Evolutionary conservation across 2,888 invertebrate genomes (phyloP), one percentile per base, ranked within the genome.

Genomic region (Tricholauxania praeusta): DNA sequence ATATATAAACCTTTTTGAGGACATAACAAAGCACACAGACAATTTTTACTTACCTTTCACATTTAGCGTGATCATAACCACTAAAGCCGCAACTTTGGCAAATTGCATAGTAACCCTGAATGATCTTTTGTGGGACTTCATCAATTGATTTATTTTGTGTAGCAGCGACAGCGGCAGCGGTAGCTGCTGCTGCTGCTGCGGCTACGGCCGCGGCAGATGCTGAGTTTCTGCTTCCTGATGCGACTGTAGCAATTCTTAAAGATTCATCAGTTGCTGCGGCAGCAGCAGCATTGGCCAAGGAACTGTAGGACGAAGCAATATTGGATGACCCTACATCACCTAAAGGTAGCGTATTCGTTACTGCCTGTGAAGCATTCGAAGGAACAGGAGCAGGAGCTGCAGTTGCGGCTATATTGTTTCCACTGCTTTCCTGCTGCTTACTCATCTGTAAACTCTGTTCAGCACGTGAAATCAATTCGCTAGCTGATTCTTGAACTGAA

Each of bases 51-150:
- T 59, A 70, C 70, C 70, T 88, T 86, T 93, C 91, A 87, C 96
- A 96, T 75, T 91, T 91, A 79, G 91, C 92, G 85, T 95, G 94
- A 86, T 95, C 93, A 80, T 90, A 90, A 68, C 95, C 94, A 62
- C 92, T 90, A 82, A 93, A 92, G 19, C 96, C 96, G 85, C 96
- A 96, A 77, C 90, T 90, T 76, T 91, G 91, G 86, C 96, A 96
- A 2, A 96, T 90, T 10, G 94, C 94, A 78, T 93, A 87, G 89
- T 91, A 92, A 67, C 94, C 94, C 52, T 92, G 91, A 48, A 93
- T 89, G 76, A 89, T 90, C 79, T 91, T 91, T 55, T 76, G 77
- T 48, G 90, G 89, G 3, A 90, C 89, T 74, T 91, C 91, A 4
- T 91, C 90, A 0, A 57, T 55, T 0, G 67, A 22, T 74, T 78